Percentiles rank a stretch among this genome's conserved stretches.
These are phyloP conservation scores for Notiomystis cincta DNA, from an alignment of 2,113 vertebrate species.

Conservation along the genomic window DNA sequence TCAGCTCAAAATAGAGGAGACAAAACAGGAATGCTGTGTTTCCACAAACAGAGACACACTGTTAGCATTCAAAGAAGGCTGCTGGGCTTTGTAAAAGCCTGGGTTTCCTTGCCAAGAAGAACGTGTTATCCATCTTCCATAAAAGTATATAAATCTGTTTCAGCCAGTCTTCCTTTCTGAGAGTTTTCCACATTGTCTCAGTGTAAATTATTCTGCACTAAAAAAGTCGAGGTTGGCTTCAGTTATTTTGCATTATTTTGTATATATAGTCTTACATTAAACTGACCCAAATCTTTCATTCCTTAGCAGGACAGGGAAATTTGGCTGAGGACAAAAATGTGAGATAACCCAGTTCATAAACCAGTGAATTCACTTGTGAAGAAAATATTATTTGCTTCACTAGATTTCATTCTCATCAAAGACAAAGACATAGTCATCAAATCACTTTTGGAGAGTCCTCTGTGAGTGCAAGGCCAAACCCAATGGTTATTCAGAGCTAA, in stretches of 20 bases:
- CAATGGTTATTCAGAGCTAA: neutral
- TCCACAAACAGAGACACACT: neutral
- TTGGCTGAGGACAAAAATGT: neutral
- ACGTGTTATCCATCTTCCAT: neutral
- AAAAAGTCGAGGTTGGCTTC: neutral
- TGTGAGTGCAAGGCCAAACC: neutral
- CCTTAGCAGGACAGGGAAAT: neutral
- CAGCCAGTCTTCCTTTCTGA: neutral
- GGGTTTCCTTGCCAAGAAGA: neutral
- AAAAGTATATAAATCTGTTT: neutral
- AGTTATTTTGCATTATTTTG: neutral
- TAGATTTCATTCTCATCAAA: neutral
- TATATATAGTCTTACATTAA: neutral
- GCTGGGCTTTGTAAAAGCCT: neutral
- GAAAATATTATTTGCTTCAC: neutral
- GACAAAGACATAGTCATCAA: neutral
- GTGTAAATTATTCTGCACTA: neutral
- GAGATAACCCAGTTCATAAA: neutral
- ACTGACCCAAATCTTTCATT: neutral
- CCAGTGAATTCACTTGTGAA: neutral
- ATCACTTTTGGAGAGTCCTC: neutral
- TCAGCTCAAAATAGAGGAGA: neutral
- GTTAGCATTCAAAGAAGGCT: slow-evolving; percentile 22
- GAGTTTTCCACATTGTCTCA: neutral
- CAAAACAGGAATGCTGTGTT: neutral